These are phyloP conservation scores for Pelobates fuscus DNA, from an alignment of 2,113 vertebrate genomes.

Conservation along the genomic window DNA sequence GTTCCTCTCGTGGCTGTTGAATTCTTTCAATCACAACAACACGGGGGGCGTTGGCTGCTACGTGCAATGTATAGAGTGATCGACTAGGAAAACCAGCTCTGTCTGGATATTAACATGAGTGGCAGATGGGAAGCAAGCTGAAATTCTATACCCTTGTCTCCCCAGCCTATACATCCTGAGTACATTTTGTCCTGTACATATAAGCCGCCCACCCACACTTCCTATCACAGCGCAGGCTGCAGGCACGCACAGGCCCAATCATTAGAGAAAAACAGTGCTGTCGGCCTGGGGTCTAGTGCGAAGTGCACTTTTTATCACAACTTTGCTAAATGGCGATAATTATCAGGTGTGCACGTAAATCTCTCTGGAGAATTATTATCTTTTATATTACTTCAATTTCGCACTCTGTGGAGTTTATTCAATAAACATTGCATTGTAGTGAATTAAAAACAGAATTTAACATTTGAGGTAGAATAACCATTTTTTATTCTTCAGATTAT, in stretches of 20 bases:
- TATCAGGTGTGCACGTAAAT: too few species aligned
- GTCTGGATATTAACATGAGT: constrained; percentile 2
- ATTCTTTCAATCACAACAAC: too few species aligned
- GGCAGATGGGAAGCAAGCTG: background rate
- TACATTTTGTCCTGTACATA: constrained; percentile 17
- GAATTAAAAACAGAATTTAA: too few species aligned
- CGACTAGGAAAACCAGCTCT: background rate
- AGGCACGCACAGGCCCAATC: too few species aligned
- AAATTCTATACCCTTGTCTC: background rate
- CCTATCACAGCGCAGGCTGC: background rate
- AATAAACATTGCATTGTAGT: too few species aligned
- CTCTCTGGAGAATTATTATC: too few species aligned
- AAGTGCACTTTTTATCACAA: background rate
- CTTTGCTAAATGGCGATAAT: background rate
- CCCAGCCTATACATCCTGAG: constrained; percentile 20
- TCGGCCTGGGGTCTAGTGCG: background rate
- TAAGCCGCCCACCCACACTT: background rate
- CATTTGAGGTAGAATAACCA: too few species aligned
- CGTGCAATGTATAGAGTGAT: background rate
- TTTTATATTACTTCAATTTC: too few species aligned
- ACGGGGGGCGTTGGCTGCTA: too few species aligned
- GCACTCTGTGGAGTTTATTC: too few species aligned
- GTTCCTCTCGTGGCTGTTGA: too few species aligned
- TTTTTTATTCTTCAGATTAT: too few species aligned
- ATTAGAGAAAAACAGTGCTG: background rate